phyloP scores from a whole-genome alignment of 2,888 invertebrate genomes.

The Leptopilina drosophilae region DNA sequence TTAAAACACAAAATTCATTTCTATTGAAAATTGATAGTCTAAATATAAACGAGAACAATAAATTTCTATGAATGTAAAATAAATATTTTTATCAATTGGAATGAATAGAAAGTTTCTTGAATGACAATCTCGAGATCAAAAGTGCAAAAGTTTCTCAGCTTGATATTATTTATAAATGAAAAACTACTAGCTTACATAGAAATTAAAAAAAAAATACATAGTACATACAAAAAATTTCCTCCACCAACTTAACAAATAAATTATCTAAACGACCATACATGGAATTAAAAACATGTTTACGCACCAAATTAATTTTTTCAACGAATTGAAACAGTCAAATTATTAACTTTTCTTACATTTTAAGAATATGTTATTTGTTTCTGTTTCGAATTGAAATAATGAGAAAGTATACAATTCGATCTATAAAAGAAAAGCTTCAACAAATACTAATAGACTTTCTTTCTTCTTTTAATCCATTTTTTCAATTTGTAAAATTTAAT shows the following conservation, averaged over 20 bases:
- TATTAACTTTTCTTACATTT: not conserved
- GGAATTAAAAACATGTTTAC: slow-evolving; percentile 17
- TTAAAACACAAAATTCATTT: not conserved
- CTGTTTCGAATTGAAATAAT: no score
- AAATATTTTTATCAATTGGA: not conserved
- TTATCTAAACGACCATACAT: slow-evolving; percentile 14
- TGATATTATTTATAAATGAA: slow-evolving; percentile 7
- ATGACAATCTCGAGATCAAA: slow-evolving; percentile 11
- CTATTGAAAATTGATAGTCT: not conserved
- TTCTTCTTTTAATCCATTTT: no score
- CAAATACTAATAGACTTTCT: no score
- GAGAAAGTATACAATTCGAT: no score
- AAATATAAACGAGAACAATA: not conserved
- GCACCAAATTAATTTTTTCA: slow-evolving; percentile 7
- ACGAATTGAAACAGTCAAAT: slow-evolving; percentile 13
- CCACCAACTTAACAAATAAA: slow-evolving; percentile 60
- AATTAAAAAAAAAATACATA: slow-evolving; percentile 51
- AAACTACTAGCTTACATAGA: slow-evolving; percentile 9
- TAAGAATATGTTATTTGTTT: no score
- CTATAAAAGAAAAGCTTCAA: no score
- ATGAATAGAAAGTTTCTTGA: slow-evolving; percentile 18
- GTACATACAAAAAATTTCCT: slow-evolving; percentile 61
- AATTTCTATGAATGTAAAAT: not conserved
- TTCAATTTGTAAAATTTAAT: no score
- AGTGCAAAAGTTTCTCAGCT: slow-evolving; percentile 5